A percentile compares a stretch with the other conserved stretches of the same genome.
Evolutionary conservation across 2,888 invertebrate genomes (phyloP).

Genomic region (Apoderus coryli): DNA sequence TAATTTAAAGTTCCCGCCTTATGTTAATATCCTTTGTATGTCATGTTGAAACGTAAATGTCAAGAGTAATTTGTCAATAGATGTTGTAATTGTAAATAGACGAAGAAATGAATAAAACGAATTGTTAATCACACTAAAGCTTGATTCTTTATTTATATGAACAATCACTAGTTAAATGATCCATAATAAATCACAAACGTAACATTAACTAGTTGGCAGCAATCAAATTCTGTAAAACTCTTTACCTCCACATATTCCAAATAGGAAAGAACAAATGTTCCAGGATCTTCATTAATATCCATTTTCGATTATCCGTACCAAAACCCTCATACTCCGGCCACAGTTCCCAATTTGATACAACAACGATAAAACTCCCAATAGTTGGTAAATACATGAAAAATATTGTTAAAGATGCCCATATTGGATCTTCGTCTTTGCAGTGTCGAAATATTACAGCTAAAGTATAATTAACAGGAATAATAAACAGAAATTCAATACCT

Average conservation of each 20-base stretch:
- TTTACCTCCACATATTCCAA: constrained; percentile 47
- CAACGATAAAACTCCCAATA: constrained; percentile 41
- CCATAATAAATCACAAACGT: no score
- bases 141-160: no score
- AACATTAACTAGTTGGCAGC: no score
- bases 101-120: no score
- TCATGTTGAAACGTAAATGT: no score
- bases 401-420: constrained; percentile 35
- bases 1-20: not conserved
- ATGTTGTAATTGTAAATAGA: no score
- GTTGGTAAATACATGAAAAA: constrained; percentile 40
- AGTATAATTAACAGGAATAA: no score
- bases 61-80: no score
- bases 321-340: constrained; percentile 38
- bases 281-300: constrained; percentile 34
- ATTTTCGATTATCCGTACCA: constrained; percentile 33
- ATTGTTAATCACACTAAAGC: no score
- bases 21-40: not conserved
- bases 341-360: constrained; percentile 42
- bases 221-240: no score
- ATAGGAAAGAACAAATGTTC: constrained; percentile 43
- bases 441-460: constrained; percentile 49
- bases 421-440: constrained; percentile 41
- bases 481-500: not conserved
- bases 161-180: no score